Conservation (phyloP, 2,797 vertebrate species). For the Psittacula echo region DNA sequence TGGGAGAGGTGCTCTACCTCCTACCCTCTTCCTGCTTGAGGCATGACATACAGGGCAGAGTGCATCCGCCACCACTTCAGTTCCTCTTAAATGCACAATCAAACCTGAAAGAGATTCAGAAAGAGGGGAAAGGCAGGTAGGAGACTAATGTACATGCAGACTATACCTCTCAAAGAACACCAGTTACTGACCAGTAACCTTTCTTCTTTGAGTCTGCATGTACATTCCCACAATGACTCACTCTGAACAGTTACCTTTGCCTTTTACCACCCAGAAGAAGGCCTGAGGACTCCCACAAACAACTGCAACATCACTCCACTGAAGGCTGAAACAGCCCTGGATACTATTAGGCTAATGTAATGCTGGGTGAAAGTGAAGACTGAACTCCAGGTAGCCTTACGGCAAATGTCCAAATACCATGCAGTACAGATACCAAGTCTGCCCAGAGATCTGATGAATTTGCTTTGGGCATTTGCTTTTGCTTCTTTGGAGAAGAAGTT, state of each 20-base stretch:
- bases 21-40: constrained; percentile 62
- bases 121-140: constrained; percentile 72
- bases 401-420: background rate
- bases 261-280: constrained; percentile 8
- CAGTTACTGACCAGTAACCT: constrained; percentile 71
- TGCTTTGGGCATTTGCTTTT: background rate
- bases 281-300: background rate
- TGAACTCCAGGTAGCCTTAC: background rate
- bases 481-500: background rate
- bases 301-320: background rate
- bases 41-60: constrained; percentile 66
- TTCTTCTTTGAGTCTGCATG: constrained; percentile 73
- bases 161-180: constrained; percentile 60
- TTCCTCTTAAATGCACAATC: constrained; percentile 69
- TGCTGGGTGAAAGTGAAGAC: background rate
- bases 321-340: constrained; percentile 19
- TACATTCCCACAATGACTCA: constrained; percentile 14
- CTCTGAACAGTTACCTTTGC: constrained; percentile 32
- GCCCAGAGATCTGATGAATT: background rate
- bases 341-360: background rate
- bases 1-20: constrained; percentile 31
- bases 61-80: constrained; percentile 64
- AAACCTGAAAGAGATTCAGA: constrained; percentile 74
- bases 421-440: background rate
- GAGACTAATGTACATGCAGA: constrained; percentile 72